Conservation (phyloP, 2,797 vertebrate species). For the Bufotes viridis region DNA sequence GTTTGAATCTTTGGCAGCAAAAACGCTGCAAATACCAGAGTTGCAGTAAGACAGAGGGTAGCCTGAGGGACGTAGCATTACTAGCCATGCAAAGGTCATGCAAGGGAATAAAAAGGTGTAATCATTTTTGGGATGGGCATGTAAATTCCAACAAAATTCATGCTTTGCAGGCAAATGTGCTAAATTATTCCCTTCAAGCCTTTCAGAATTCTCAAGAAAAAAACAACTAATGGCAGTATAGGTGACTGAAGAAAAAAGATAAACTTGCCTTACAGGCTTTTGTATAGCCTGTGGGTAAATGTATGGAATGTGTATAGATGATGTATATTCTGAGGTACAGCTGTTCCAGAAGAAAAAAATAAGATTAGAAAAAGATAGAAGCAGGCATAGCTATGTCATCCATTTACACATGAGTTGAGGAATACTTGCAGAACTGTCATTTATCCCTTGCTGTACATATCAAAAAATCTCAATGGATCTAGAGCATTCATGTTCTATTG, state of each 20-base stretch:
- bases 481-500: no score
- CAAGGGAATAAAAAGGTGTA: constrained; percentile 19
- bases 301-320: constrained; percentile 49
- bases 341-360: neutral
- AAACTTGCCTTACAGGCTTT: constrained; percentile 35
- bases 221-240: constrained; percentile 12
- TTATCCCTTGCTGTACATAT: no score
- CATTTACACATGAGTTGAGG: neutral
- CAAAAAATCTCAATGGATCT: no score
- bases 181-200: constrained; percentile 43
- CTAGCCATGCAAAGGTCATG: constrained; percentile 24
- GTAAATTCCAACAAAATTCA: constrained; percentile 40
- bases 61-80: neutral
- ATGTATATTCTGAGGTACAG: constrained; percentile 34
- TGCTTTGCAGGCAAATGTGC: constrained; percentile 39
- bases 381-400: neutral
- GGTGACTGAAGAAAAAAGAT: constrained; percentile 28
- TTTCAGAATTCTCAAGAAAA: constrained; percentile 8
- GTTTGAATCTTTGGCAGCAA: neutral
- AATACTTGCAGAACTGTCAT: neutral
- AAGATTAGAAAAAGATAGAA: neutral
- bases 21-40: neutral
- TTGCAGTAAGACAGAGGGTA: neutral
- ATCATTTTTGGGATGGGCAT: constrained; percentile 22
- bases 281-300: constrained; percentile 36